phyloP scores from a whole-genome alignment of 2,888 invertebrate genomes.

The Caenorhabditis zanzibari region DNA sequence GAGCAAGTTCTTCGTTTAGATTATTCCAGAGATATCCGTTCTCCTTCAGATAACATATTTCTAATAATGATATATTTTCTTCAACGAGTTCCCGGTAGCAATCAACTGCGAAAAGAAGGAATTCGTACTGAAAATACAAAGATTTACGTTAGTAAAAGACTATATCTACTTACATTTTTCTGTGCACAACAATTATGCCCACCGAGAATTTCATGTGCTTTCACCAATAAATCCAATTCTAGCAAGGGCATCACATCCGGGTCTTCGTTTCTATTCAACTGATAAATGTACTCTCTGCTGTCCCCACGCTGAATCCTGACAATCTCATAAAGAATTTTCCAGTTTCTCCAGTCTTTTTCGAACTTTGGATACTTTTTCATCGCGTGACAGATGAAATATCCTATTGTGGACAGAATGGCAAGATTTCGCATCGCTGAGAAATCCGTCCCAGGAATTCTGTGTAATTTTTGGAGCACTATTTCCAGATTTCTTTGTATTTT shows the following conservation, averaged over 20 bases:
- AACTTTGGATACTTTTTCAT: slow-evolving; percentile 46
- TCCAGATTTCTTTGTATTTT: slow-evolving; percentile 14
- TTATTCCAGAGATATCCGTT: slow-evolving; percentile 69
- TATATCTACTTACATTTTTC: slow-evolving; percentile 66
- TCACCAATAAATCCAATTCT: slow-evolving; percentile 67
- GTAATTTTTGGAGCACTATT: slow-evolving; percentile 14
- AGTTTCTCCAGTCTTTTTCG: slow-evolving; percentile 54
- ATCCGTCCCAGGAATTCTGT: neutral
- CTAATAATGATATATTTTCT: slow-evolving; percentile 35
- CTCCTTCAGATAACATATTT: slow-evolving; percentile 55
- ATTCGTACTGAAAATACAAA: slow-evolving; percentile 68
- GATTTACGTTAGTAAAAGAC: slow-evolving; percentile 64
- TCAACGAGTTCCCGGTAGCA: slow-evolving; percentile 48
- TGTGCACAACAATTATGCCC: slow-evolving; percentile 59
- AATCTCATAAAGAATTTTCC: slow-evolving; percentile 57
- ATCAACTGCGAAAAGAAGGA: slow-evolving; percentile 60
- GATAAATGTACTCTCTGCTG: slow-evolving; percentile 52
- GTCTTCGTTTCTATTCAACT: slow-evolving; percentile 45
- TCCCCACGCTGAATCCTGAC: slow-evolving; percentile 20
- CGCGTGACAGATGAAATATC: slow-evolving; percentile 49
- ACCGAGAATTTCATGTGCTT: slow-evolving; percentile 71
- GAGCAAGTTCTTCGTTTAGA: slow-evolving; percentile 65
- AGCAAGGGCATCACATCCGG: slow-evolving; percentile 65
- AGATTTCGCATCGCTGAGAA: neutral
- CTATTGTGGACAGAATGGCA: slow-evolving; percentile 36